Conservation (phyloP, 1,140 invertebrate species). For the Brachionus angularis region DNA sequence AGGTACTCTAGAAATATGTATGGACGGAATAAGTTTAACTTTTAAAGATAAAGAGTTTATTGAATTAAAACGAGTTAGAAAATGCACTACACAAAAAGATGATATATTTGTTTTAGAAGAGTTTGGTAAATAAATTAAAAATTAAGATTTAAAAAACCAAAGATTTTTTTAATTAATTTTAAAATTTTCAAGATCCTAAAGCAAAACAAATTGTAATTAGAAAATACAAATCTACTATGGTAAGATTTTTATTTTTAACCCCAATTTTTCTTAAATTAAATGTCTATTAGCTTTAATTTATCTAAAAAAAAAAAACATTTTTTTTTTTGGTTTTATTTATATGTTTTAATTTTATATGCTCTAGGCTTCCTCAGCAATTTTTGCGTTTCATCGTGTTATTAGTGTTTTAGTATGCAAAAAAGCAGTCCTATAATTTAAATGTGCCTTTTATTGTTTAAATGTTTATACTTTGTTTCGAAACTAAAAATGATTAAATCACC, state of each 20-base stretch:
- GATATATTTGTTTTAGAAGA: slow-evolving; percentile 94
- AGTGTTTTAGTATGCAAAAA: slow-evolving; percentile 58
- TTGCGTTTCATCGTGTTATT: slow-evolving; percentile 65
- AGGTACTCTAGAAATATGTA: slow-evolving; percentile 94
- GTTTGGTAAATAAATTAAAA: slow-evolving; percentile 60
- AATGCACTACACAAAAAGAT: slow-evolving; percentile 97
- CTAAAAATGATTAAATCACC: too few relatives aligned
- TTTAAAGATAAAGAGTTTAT: slow-evolving; percentile 80
- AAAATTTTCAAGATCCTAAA: slow-evolving; percentile 82
- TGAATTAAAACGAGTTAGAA: slow-evolving; percentile 94
- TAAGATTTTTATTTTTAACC: slow-evolving; percentile 62
- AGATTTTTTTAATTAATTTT: slow-evolving; percentile 45
- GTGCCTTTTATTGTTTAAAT: slow-evolving; percentile 37
- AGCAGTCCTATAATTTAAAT: slow-evolving; percentile 39
- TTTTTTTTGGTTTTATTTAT: slow-evolving; percentile 44
- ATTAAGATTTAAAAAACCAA: slow-evolving; percentile 39
- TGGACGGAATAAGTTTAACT: slow-evolving; percentile 94
- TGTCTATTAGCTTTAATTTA: slow-evolving; percentile 30
- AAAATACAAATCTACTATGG: slow-evolving; percentile 96
- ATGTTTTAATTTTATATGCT: slow-evolving; percentile 46
- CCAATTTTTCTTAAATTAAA: slow-evolving; percentile 7
- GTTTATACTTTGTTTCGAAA: too few relatives aligned
- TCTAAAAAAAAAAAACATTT: too few relatives aligned
- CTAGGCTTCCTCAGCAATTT: slow-evolving; percentile 63
- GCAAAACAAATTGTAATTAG: slow-evolving; percentile 89